phyloP scores from a whole-genome alignment of 2,797 vertebrate species.

The Linurgus olivaceus region DNA sequence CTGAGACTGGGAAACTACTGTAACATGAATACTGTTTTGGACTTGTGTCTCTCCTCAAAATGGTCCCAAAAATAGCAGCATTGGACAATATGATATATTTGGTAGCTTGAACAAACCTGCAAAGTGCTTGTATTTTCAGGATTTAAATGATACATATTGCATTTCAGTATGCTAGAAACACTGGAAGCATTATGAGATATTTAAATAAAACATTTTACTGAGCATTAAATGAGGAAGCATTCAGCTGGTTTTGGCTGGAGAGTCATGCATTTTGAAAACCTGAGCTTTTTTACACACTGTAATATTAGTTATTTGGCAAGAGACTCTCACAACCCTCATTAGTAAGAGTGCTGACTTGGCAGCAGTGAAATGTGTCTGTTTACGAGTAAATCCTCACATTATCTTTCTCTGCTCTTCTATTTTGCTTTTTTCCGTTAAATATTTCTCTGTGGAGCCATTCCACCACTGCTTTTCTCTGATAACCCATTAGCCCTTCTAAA shows the following conservation, averaged over 20 bases:
- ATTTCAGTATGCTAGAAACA: conserved; percentile 18
- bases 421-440: neutral
- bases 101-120: conserved; percentile 9
- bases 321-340: conserved; percentile 12
- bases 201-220: conserved; percentile 35
- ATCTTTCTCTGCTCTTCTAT: neutral
- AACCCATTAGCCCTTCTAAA: neutral
- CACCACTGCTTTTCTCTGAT: neutral
- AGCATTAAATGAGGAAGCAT: conserved; percentile 38
- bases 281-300: conserved; percentile 26
- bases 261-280: conserved; percentile 19
- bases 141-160: conserved; percentile 21
- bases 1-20: neutral
- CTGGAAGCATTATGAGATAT: conserved; percentile 11
- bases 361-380: neutral
- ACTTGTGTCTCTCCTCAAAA: neutral
- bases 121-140: neutral
- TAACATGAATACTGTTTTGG: neutral
- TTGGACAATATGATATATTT: neutral
- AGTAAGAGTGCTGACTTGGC: conserved; percentile 43
- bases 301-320: conserved; percentile 33
- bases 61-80: neutral
- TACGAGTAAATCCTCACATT: conserved; percentile 19
- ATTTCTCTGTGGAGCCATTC: neutral
- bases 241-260: conserved; percentile 45